phyloP scores from a whole-genome alignment of 2,113 vertebrate species.

The Nothobranchius kuhntae region DNA sequence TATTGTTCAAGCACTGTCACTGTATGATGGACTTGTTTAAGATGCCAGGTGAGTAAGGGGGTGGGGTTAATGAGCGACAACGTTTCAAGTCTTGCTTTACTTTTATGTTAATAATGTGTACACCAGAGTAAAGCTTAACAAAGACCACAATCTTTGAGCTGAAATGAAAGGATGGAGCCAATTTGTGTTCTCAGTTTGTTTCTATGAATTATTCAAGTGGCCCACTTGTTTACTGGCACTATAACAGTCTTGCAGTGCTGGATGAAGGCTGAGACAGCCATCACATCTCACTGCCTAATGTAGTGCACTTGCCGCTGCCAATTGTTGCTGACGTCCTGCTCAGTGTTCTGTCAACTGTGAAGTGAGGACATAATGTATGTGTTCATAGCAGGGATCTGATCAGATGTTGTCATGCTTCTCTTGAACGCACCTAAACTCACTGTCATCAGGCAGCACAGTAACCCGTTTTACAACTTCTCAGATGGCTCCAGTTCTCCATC shows the following conservation, averaged over 20 bases:
- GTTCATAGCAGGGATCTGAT: constrained; percentile 40
- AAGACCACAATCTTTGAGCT: constrained; percentile 7
- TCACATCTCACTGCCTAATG: constrained; percentile 53
- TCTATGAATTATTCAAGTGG: constrained; percentile 73
- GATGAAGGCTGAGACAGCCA: constrained; percentile 51
- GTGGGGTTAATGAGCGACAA: constrained; percentile 21
- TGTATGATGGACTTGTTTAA: constrained; percentile 98
- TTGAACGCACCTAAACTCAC: constrained; percentile 4
- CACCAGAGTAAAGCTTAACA: constrained; percentile 26
- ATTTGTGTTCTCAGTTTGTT: constrained; percentile 64
- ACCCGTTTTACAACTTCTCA: constrained; percentile 28
- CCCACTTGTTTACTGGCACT: constrained; percentile 75
- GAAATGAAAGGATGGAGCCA: constrained; percentile 50
- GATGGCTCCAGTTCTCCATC: constrained; percentile 33
- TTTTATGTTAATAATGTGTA: constrained; percentile 14
- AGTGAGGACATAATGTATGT: constrained; percentile 46
- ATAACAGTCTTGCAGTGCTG: constrained; percentile 55
- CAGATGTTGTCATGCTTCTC: constrained; percentile 23
- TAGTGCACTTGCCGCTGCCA: constrained; percentile 53
- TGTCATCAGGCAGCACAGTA: constrained; percentile 14
- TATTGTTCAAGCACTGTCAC: constrained; percentile 96
- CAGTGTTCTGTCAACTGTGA: constrained; percentile 69
- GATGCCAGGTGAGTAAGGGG: constrained; percentile 80
- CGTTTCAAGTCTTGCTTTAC: constrained; percentile 14
- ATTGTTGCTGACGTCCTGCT: constrained; percentile 68